These are phyloP conservation scores for Listronotus oregonensis DNA, from an alignment of 1,140 invertebrate genomes.

Conservation along the genomic window DNA sequence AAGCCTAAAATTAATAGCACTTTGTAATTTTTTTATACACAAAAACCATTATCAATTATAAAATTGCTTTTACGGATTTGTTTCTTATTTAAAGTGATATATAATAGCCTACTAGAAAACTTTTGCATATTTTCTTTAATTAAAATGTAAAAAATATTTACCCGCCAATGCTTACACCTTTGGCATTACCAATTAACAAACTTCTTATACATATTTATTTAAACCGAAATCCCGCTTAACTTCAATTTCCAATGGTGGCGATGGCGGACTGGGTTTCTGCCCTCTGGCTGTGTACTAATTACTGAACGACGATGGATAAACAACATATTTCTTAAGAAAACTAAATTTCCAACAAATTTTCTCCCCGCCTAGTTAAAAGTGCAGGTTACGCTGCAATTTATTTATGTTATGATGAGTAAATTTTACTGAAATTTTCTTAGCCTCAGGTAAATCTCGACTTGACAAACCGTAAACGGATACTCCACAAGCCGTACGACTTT, in stretches of 20 bases:
- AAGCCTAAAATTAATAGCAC: no score
- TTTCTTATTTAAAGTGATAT: no score
- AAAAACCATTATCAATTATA: no score
- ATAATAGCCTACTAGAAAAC: no score
- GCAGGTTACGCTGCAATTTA: conserved; percentile 36
- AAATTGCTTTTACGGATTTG: no score
- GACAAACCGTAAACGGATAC: conserved; percentile 15
- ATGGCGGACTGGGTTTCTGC: conserved; percentile 26
- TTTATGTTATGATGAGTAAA: conserved; percentile 38
- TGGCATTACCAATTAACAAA: conserved; percentile 20
- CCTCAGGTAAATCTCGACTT: conserved; percentile 10
- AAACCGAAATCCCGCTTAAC: conserved; percentile 27
- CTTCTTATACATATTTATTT: conserved; percentile 42
- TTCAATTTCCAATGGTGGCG: conserved; percentile 39
- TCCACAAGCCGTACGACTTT: no score
- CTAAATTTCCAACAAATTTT: conserved; percentile 40
- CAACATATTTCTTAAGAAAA: conserved; percentile 38
- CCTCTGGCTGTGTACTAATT: conserved; percentile 36
- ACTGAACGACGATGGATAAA: conserved; percentile 37
- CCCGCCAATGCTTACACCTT: not conserved
- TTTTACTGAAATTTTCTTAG: conserved; percentile 26
- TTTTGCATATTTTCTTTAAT: no score
- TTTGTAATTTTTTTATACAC: no score
- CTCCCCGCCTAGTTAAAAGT: conserved; percentile 39
- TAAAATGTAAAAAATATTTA: no score